Base-by-base conservation (phyloP, 1,140 invertebrate species). In the Cotesia typhae region DNA sequence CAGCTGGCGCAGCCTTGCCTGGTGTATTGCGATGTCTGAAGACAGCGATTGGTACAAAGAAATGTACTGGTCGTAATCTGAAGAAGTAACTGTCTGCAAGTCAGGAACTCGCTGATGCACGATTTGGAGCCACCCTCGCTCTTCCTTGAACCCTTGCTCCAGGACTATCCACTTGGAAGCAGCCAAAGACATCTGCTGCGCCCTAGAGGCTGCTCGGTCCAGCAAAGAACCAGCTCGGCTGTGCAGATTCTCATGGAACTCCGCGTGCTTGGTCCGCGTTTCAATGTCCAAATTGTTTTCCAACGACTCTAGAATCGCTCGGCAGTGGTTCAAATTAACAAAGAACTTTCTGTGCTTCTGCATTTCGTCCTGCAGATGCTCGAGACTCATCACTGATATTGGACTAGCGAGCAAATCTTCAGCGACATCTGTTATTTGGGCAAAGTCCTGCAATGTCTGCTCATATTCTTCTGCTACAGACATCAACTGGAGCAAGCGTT, bases 341-440 rank as follows among this genome's bases (percentile, higher is more conserved):
- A 96, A 96, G 85, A 96, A 95, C 79, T 94, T 95, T 55, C 94
- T 89, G 80, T 95, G 94, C 79, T 94, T 96, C 76, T 95, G 93
- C 84, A 96, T 94, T 86, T 95, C 94, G 78, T 95, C 93, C 77
- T 94, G 92, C 7, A 96, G 84, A 77, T 95, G 92, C 76, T 92
- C 90, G 67, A 94, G 85, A 75, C 91, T 91, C 52, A 88, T 90
- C 1, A 94, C 93, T 1, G 90, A 90, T 37, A 95, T 91, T 14
- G 92, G 91, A 77, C 90, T 91, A 57, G 93, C 91, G 3, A 95
- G 86, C 36, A 95, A 82, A 60, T 91, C 91, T 82, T 95, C 92
- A 3, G 94, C 94, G 3, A 95, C 89, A 38, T 94, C 91, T 2
- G 92, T 94, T 28, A 96, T 95, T 79, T 95, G 92, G 1, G 90